These are phyloP conservation scores for Puffinus mauretanicus DNA, from an alignment of 2,113 vertebrate genomes.

Conservation along the genomic window DNA sequence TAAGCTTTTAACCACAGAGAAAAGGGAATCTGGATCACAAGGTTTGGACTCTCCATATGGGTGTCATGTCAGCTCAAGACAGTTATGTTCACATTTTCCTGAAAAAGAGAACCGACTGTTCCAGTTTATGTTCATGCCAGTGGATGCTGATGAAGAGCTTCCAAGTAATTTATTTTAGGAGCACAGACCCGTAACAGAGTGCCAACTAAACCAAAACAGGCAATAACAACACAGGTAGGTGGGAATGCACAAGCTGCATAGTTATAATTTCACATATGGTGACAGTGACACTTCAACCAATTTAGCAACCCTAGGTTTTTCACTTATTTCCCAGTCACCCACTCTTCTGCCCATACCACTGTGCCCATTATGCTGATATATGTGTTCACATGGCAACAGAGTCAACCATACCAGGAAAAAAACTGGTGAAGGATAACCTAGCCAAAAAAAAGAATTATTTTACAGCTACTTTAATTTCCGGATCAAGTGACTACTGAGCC, in stretches of 20 bases:
- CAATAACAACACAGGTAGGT: neutral
- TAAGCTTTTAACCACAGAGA: neutral
- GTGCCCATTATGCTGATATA: neutral
- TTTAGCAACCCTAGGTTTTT: neutral
- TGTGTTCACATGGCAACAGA: neutral
- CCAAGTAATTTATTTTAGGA: constrained; percentile 2
- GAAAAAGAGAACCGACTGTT: neutral
- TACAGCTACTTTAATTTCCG: neutral
- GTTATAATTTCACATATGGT: neutral
- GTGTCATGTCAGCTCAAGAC: neutral
- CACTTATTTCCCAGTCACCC: neutral
- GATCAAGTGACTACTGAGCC: neutral
- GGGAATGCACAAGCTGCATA: neutral
- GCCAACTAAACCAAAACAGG: neutral
- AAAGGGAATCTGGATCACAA: neutral
- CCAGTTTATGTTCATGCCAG: neutral
- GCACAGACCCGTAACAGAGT: neutral
- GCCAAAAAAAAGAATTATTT: neutral
- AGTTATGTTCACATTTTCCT: neutral
- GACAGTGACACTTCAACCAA: neutral
- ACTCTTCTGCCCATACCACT: neutral
- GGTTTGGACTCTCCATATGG: neutral
- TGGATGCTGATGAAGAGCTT: neutral
- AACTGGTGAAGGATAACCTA: neutral
- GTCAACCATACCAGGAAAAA: neutral